phyloP scores from a whole-genome alignment of 2,113 vertebrate genomes.

The Apteryx owenii region DNA sequence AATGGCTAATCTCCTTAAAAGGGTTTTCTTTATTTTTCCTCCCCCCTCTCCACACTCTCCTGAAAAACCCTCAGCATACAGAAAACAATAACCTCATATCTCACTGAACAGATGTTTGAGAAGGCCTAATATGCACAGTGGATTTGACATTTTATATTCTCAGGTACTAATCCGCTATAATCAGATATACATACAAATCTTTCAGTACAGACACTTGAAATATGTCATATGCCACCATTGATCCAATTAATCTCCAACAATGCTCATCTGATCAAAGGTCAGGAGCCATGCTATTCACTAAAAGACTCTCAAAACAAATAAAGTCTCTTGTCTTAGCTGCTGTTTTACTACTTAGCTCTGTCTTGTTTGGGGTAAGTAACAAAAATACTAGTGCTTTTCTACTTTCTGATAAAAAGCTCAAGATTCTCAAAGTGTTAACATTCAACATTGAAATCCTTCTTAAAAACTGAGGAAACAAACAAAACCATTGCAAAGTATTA shows the following conservation, averaged over 20 bases:
- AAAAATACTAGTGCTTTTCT: neutral
- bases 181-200: slow-evolving; percentile 39
- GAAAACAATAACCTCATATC: slow-evolving; percentile 5
- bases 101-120: slow-evolving; percentile 42
- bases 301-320: slow-evolving; percentile 8
- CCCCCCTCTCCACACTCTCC: neutral
- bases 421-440: neutral
- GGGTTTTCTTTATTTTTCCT: neutral
- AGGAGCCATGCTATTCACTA: neutral
- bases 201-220: slow-evolving; percentile 31
- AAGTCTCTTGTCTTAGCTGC: neutral
- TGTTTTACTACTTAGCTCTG: neutral
- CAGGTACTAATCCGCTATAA: slow-evolving; percentile 62
- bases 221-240: slow-evolving; percentile 36
- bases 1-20: slow-evolving; percentile 40
- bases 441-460: neutral
- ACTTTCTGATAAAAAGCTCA: neutral
- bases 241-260: slow-evolving; percentile 53
- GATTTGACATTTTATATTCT: slow-evolving; percentile 46
- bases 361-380: neutral
- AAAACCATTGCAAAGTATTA: neutral
- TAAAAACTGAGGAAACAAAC: neutral
- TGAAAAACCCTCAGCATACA: neutral
- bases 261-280: slow-evolving; percentile 14
- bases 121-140: neutral